phyloP scores from a whole-genome alignment of 2,113 vertebrate genomes.

The Elephas maximus region DNA sequence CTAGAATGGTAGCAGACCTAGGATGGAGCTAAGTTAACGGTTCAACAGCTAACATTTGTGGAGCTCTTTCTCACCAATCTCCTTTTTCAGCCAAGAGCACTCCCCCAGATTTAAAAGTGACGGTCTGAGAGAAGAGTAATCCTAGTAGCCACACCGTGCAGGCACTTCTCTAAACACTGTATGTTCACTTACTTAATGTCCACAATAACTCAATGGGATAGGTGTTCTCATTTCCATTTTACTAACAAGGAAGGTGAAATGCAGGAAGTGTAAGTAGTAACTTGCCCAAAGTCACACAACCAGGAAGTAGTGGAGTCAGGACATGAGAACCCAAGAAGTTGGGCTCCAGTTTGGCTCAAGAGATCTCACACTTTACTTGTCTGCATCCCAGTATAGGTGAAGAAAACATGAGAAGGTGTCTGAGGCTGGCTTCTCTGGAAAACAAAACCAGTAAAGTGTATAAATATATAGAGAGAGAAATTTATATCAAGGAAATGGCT shows the following conservation, averaged over 20 bases:
- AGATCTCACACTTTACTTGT: background rate
- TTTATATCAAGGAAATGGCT: no score
- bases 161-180: background rate
- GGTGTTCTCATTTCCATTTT: background rate
- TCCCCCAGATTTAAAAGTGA: background rate
- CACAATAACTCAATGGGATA: background rate
- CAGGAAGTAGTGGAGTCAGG: background rate
- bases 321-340: background rate
- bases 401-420: background rate
- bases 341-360: background rate
- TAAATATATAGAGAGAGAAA: no score
- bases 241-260: background rate
- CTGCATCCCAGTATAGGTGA: background rate
- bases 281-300: conserved; percentile 11
- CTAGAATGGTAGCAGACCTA: background rate
- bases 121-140: background rate
- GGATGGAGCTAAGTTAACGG: background rate
- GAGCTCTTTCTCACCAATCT: background rate
- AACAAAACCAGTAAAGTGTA: no score
- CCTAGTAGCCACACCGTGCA: background rate
- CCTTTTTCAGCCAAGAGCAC: background rate
- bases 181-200: background rate
- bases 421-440: no score
- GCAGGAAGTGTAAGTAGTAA: background rate
- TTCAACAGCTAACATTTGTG: background rate